Conservation (phyloP, 1,140 invertebrate genomes). For the Hypsibius dujardini region DNA sequence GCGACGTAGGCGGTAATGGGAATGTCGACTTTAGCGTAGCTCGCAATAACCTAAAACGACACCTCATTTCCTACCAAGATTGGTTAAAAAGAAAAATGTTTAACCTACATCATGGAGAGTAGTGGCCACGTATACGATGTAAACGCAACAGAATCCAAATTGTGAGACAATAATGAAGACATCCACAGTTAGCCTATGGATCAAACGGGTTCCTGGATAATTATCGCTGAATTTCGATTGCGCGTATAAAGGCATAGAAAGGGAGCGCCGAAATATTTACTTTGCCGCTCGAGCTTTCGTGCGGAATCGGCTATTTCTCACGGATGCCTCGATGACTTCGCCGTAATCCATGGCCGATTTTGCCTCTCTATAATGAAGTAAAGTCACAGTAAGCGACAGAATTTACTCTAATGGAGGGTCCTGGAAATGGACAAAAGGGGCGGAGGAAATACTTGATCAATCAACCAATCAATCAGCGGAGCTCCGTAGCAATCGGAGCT, state of each 20-base stretch:
- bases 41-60: neutral
- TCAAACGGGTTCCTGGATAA: constrained; percentile 19
- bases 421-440: too few relatives aligned
- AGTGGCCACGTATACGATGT: constrained; percentile 79
- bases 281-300: constrained; percentile 7
- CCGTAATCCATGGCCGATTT: neutral
- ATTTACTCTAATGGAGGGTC: too few relatives aligned
- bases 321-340: constrained; percentile 4
- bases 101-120: constrained; percentile 29
- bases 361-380: too few relatives aligned
- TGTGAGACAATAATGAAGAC: constrained; percentile 40
- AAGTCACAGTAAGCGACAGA: too few relatives aligned
- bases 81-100: neutral
- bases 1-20: constrained; percentile 52
- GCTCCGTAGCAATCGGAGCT: too few relatives aligned
- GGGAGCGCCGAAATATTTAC: constrained; percentile 19
- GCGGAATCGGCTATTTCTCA: constrained; percentile 19
- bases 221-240: too few relatives aligned
- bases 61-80: neutral
- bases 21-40: constrained; percentile 31
- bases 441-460: too few relatives aligned
- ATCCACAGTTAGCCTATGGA: constrained; percentile 7
- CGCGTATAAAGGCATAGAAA: too few relatives aligned
- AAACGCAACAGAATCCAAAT: constrained; percentile 86
- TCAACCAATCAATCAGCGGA: too few relatives aligned